Base-by-base conservation (phyloP, 2,888 invertebrate species). In the Thelaira solivaga region DNA sequence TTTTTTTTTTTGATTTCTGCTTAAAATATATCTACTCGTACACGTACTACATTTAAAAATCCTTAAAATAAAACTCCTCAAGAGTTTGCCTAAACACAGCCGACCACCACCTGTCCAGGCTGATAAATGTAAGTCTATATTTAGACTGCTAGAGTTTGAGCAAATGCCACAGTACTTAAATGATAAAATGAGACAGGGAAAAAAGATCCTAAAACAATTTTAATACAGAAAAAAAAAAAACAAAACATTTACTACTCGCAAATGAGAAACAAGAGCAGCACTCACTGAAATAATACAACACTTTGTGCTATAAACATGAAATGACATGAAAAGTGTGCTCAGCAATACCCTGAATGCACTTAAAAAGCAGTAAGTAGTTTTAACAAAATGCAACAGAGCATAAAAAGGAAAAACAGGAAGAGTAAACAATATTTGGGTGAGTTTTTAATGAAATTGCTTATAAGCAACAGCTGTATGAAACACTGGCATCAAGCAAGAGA, bases 321-420 rank as follows among this genome's bases (percentile, higher is more conserved):
- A 29, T 59, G 68, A 77, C 68, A 73, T 31, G 73, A 68, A 74
- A 78, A 69, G 78, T 74, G 74, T 78, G 78, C 69, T 74, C 78
- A 55, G 11, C 6, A 57, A 65, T 41, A 49, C n/a, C n/a, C n/a
- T 13, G n/a, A 29, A 16, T 11, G 20, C 16, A 47, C 29, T 11
- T 39, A 41, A 16, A 29, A 16, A 11, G 20, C 16, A 47, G 22
- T 11, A 26, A 41, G 7, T 20, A 20, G 16, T 18, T 20, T 20
- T 57, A 29, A 4, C 11, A 18, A 47, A 69, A 65, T 24, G 31
- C 73, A 78, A 24, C 53, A 74, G 78, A 78, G 73, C 73, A 65
- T 64, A 78, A 69, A 61, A 20, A 62, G 29, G 18, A 49, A 51
- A 24, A 13, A n/a, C n/a, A 20, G 3, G 10, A 64, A 65, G 51